A percentile compares a stretch with the other conserved stretches of the same genome.
These are phyloP conservation scores for Origma solitaria DNA, from an alignment of 2,113 vertebrate genomes.

Conservation along the genomic window DNA sequence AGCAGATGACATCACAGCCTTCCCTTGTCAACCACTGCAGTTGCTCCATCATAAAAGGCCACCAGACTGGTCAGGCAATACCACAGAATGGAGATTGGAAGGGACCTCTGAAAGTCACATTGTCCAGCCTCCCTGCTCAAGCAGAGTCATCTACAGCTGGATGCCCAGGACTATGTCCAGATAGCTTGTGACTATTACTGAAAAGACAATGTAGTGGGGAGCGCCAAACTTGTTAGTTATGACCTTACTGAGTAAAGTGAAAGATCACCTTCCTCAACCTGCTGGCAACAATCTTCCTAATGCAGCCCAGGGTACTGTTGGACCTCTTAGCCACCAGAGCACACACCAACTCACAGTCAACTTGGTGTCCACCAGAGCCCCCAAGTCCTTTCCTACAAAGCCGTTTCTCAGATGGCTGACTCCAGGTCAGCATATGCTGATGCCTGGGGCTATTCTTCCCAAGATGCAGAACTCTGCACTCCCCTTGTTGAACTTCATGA, in stretches of 20 bases:
- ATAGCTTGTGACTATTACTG: background rate
- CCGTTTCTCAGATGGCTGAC: background rate
- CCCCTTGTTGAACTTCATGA: background rate
- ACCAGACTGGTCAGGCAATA: background rate
- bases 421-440: background rate
- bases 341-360: background rate
- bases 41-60: background rate
- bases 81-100: background rate
- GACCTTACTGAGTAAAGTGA: background rate
- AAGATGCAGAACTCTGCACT: background rate
- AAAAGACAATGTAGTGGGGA: background rate
- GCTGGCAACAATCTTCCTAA: background rate
- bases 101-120: background rate
- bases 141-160: background rate
- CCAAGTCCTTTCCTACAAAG: background rate
- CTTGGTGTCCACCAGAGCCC: background rate
- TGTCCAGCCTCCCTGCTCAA: background rate
- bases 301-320: background rate
- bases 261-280: background rate
- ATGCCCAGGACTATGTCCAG: background rate
- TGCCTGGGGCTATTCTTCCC: background rate
- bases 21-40: background rate
- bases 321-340: background rate
- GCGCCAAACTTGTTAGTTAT: background rate
- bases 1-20: background rate